These are phyloP conservation scores for Herpetotheres cachinnans DNA, from an alignment of 2,113 vertebrate genomes.

Conservation along the genomic window DNA sequence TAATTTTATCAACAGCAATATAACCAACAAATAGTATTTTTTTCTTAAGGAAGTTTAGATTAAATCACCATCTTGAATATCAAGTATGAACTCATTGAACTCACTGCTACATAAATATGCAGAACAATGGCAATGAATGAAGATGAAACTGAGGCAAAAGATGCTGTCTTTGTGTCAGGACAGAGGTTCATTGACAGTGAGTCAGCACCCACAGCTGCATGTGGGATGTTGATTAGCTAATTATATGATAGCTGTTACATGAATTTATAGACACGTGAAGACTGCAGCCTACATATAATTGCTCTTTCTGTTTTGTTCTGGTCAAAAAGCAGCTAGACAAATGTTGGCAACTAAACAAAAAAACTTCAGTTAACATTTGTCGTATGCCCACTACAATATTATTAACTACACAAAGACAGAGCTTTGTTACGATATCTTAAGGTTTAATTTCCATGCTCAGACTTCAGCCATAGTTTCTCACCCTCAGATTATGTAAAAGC, in stretches of 20 bases:
- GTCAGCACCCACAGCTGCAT: slow-evolving; percentile 31
- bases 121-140: neutral
- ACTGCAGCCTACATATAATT: slow-evolving; percentile 4
- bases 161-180: neutral
- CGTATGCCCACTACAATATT: neutral
- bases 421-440: neutral
- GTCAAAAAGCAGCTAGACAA: neutral
- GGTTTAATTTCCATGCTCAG: neutral
- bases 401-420: neutral
- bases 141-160: neutral
- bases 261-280: slow-evolving; percentile 19
- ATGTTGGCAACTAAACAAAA: neutral
- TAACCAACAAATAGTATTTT: neutral
- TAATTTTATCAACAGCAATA: neutral
- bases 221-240: slow-evolving; percentile 17
- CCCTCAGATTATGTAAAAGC: neutral
- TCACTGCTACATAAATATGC: neutral
- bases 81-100: neutral
- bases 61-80: neutral
- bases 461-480: neutral
- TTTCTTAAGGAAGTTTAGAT: neutral
- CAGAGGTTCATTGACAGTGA: slow-evolving; percentile 32
- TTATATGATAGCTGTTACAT: neutral
- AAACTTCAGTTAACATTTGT: neutral
- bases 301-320: neutral